Evolutionary conservation across 2,113 vertebrate species (phyloP), one percentile per base, ranked within the genome.

Genomic region (Psittacara wagleri): DNA sequence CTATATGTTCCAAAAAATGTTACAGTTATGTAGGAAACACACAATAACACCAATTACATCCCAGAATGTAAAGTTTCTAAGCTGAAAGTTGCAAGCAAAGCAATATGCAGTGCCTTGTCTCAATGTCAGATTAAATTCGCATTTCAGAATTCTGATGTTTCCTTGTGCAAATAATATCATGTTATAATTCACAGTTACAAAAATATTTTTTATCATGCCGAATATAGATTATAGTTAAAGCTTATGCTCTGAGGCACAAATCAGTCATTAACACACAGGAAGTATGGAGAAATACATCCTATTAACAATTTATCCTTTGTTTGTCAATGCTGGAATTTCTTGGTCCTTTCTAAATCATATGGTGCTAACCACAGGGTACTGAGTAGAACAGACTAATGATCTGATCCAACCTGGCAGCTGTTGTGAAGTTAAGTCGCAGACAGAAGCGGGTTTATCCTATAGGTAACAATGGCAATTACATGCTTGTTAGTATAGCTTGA

Each of bases 401-500:
- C 12, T 87, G 52, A 94, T 95, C 61, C 66, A 82, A 39, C 39
- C 62, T 84, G 61, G 51, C 51, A 86, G 52, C 4, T 87, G 81
- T 61, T 78, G 15, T 89, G 61, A 84, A 64, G 35, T 49, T 68
- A 83, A 87, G 31, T 82, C 70, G 61, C 57, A 89, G 75, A 77
- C 0, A 11, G 51, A 94, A 79, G 76, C 86, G 75, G 79, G 29
- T 83, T 95, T 81, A 80, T 86, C 59, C 61, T 59, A 39, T 33
- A 81, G 75, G 75, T 81, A 86, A 94, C 46, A 93, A 80, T 44
- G 27, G 18, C 29, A 88, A 92, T 93, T 92, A 64, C 18, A 27
- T 48, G n/a, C 63, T 74, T 95, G 20, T 94, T 83, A 93, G 93
- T 75, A 86, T 61, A 90, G 92, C 68, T 93, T 94, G 76, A 83